These are phyloP conservation scores for Thamnophis sirtalis DNA, from an alignment of 2,113 vertebrate species.

Conservation along the genomic window DNA sequence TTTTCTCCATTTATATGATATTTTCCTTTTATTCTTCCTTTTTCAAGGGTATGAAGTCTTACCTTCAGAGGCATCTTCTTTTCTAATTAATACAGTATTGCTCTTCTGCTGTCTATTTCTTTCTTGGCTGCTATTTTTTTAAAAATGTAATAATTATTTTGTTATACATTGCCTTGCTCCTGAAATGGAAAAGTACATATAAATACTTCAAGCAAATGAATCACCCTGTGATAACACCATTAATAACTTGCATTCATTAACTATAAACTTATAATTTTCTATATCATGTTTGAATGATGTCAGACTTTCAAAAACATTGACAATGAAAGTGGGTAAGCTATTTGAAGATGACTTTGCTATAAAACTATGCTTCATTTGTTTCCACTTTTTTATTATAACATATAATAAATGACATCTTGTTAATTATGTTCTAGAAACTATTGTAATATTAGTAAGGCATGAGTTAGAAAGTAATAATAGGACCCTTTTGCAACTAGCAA, in stretches of 20 bases:
- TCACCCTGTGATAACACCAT: not conserved
- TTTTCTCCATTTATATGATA: not conserved
- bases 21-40: not conserved
- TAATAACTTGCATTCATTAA: not conserved
- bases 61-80: not conserved
- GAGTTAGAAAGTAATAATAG: not conserved
- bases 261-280: not conserved
- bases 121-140: not conserved
- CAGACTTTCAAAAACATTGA: conserved; percentile 2
- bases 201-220: not conserved
- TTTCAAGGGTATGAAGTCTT: not conserved
- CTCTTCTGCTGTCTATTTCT: not conserved
- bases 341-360: not conserved
- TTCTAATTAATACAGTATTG: not conserved
- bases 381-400: not conserved
- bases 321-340: not conserved
- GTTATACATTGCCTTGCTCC: not conserved
- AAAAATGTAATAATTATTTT: not conserved
- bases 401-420: not conserved
- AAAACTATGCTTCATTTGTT: not conserved
- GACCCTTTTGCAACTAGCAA: not conserved
- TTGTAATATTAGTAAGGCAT: not conserved
- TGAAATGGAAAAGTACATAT: not conserved
- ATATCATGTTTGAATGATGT: not conserved
- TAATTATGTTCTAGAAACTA: conserved; percentile 6